Base-by-base conservation (phyloP, 2,797 vertebrate genomes). In the Pseudochaenichthys georgianus region DNA sequence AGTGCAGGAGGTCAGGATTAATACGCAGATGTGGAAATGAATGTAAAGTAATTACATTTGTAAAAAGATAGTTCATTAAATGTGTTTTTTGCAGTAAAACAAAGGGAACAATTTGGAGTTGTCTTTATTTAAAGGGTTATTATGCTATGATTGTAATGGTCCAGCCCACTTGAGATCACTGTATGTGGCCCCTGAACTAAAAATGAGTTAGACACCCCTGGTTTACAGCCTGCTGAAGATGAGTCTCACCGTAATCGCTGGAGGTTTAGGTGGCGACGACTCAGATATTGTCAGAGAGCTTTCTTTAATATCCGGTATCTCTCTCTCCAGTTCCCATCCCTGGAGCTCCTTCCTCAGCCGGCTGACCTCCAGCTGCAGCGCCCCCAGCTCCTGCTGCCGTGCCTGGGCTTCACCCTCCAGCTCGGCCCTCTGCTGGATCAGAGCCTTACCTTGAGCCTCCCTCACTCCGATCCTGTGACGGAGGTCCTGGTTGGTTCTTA, bases 401-500 rank as follows among this genome's bases (percentile, higher is more conserved):
- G 95, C 95, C 87, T 97, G 98, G 42, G 96, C 91, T 15, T 94
- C 92, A 0, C 96, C 96, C 75, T 99, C 96, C 81, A 98, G 79
- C 84, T 97, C 96, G 19, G 96, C 96, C 89, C 95, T 96, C 94
- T 97, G 96, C 91, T 97, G 97, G 9, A 98, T 97, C 87, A 97
- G 84, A 0, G 93, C 93, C 84, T 97, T 98, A 3, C 97, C 96
- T 89, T 97, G 97, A 0, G 95, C 94, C 87, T 98, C 97, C 10
- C 97, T 95, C 63, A 96, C 93, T 0, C 95, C 94, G 55, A 94
- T 90, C 0, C 95, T 93, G 90, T 97, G 96, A 59, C 97, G 92
- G 11, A 99, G 95, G 81, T 98, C 97, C 0, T 99, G 97, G 86
- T 99, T 99, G 52, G 98, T 96, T 80, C 96, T 96, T 89, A 97